A percentile compares a stretch with the other conserved stretches of the same genome.
phyloP scores from a whole-genome alignment of 1,140 invertebrate species.

The Neodiprion fabricii region DNA sequence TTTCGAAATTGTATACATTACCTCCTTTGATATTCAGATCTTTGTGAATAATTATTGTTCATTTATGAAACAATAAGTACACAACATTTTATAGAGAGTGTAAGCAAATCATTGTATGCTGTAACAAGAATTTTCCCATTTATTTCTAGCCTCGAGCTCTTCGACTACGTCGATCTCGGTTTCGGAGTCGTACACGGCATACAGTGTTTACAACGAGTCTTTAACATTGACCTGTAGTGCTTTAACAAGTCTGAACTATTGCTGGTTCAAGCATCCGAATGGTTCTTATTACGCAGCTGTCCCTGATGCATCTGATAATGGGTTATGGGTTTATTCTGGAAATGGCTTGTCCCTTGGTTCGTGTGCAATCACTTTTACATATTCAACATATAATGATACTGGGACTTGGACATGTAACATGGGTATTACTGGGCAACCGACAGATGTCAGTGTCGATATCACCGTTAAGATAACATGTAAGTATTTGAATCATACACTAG shows the following conservation, averaged over 20 bases:
- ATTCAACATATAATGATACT: background rate
- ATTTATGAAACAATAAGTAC: background rate
- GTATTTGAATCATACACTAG: background rate
- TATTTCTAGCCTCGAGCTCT: too few species aligned
- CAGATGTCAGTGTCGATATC: background rate
- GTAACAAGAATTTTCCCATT: background rate
- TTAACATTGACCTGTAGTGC: background rate
- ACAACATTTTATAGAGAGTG: background rate
- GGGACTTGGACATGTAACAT: constrained; percentile 11
- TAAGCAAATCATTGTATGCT: background rate
- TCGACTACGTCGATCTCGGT: background rate
- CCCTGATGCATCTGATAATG: background rate
- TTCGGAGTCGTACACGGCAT: background rate
- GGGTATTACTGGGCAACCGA: constrained; percentile 1
- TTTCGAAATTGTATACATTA: too few species aligned
- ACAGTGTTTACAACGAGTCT: background rate
- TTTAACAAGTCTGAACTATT: constrained; percentile 3
- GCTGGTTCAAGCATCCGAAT: constrained; percentile 11
- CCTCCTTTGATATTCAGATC: too few species aligned
- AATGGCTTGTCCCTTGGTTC: background rate
- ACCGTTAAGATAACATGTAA: constrained; percentile 8
- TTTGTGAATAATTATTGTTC: background rate
- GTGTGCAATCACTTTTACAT: constrained; percentile 1
- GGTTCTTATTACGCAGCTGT: background rate
- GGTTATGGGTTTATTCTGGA: constrained; percentile 2